These are phyloP conservation scores for Agriotes lineatus DNA, from an alignment of 2,888 invertebrate genomes.

Conservation along the genomic window DNA sequence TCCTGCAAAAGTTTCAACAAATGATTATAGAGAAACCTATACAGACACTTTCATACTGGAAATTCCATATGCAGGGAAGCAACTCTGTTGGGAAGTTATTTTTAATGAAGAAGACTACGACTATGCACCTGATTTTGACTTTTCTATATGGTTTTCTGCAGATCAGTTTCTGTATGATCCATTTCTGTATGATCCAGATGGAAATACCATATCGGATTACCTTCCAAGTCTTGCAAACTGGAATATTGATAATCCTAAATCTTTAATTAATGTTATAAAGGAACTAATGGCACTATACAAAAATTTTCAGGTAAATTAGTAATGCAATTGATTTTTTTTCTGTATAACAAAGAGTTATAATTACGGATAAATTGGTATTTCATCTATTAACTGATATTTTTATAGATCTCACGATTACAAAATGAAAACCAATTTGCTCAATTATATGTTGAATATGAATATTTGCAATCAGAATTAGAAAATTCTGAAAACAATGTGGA, in stretches of 20 bases:
- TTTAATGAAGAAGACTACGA: slow-evolving; percentile 70
- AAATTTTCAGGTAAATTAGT: slow-evolving; percentile 73
- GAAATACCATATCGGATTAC: slow-evolving; percentile 67
- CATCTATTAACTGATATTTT: too few relatives aligned
- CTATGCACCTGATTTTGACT: slow-evolving; percentile 81
- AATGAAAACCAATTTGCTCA: slow-evolving; percentile 69
- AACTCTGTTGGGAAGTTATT: slow-evolving; percentile 77
- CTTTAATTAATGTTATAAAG: slow-evolving; percentile 72
- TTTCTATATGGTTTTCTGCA: too few relatives aligned
- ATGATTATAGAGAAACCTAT: slow-evolving; percentile 59
- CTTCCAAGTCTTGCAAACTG: slow-evolving; percentile 75
- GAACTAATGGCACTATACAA: slow-evolving; percentile 75
- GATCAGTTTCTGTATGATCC: too few relatives aligned
- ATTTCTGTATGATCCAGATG: slow-evolving; percentile 73
- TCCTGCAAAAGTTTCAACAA: neutral
- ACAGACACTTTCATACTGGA: slow-evolving; percentile 70
- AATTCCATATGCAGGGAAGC: slow-evolving; percentile 78
- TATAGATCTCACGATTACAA: slow-evolving; percentile 65
- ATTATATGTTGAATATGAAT: slow-evolving; percentile 73
- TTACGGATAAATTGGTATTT: neutral
- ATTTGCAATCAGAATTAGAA: slow-evolving; percentile 70
- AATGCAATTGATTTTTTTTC: too few relatives aligned
- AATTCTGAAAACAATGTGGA: slow-evolving; percentile 74
- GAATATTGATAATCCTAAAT: slow-evolving; percentile 72
- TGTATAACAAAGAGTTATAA: neutral